These are phyloP conservation scores for Leptobrachium leishanense DNA, from an alignment of 2,113 vertebrate genomes.

Conservation along the genomic window DNA sequence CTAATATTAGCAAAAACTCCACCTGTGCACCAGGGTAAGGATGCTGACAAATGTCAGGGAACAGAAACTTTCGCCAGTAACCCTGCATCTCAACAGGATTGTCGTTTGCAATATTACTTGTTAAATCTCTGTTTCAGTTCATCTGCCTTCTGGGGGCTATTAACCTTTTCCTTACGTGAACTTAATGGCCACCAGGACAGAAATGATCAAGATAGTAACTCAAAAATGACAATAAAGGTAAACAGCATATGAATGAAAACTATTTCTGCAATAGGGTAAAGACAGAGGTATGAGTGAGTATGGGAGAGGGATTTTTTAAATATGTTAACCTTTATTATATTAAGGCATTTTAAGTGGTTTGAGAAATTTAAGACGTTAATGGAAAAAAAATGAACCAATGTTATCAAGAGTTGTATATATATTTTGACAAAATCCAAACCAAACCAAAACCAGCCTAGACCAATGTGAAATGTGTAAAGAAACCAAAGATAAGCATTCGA, in stretches of 20 bases:
- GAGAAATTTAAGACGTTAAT: too few species aligned
- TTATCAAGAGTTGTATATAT: too few species aligned
- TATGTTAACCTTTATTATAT: too few species aligned
- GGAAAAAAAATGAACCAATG: too few species aligned
- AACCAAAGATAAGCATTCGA: too few species aligned
- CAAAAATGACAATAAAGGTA: neutral
- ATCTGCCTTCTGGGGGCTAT: constrained; percentile 40
- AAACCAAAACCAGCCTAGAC: too few species aligned
- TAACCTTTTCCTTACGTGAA: constrained; percentile 23
- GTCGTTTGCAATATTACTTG: constrained; percentile 40
- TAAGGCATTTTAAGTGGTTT: too few species aligned
- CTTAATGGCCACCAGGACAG: constrained; percentile 31
- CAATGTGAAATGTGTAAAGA: too few species aligned
- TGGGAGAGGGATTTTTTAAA: too few species aligned
- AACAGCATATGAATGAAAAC: neutral
- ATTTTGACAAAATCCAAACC: too few species aligned
- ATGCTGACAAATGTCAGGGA: constrained; percentile 48
- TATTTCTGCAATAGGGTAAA: too few species aligned
- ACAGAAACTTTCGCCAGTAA: constrained; percentile 43
- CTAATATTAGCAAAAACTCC: constrained; percentile 39
- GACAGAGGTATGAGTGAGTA: too few species aligned
- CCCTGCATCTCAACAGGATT: constrained; percentile 36
- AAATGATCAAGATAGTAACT: neutral
- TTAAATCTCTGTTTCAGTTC: constrained; percentile 46
- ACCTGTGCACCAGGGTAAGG: constrained; percentile 22